Conservation (phyloP, 2,113 vertebrate genomes). For the Speoplatyrhinus poulsoni region DNA sequence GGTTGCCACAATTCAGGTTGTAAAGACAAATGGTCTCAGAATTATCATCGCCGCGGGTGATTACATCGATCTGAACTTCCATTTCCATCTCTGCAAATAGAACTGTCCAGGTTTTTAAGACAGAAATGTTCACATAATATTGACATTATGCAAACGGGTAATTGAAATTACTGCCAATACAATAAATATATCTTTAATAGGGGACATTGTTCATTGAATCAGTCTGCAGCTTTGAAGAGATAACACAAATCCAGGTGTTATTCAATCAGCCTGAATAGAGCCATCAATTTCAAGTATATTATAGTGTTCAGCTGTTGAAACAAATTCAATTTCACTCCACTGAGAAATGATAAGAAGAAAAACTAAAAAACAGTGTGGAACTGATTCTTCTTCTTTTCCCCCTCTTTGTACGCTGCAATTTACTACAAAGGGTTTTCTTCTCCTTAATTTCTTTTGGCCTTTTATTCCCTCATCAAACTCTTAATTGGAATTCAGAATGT, state of each 20-base stretch:
- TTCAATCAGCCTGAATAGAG: conserved; percentile 1
- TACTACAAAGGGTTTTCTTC: no score
- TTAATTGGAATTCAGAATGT: no score
- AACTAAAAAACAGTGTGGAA: not conserved
- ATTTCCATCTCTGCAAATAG: not conserved
- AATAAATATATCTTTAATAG: not conserved
- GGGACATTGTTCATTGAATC: not conserved
- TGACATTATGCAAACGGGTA: not conserved
- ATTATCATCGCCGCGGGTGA: no score
- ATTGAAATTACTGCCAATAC: not conserved
- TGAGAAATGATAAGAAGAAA: not conserved
- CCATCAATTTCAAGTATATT: conserved; percentile 9
- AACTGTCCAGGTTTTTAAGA: not conserved
- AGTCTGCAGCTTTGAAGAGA: not conserved
- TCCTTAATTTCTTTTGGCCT: no score
- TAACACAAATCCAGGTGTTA: conserved; percentile 3
- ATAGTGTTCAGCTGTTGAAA: conserved; percentile 2
- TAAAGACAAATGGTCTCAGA: no score
- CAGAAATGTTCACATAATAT: not conserved
- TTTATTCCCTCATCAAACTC: no score
- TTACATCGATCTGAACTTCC: not conserved
- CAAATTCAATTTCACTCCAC: not conserved
- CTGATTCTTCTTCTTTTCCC: no score
- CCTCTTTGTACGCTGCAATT: no score
- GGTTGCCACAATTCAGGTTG: no score